These are phyloP conservation scores for Microvelia longipes DNA, from an alignment of 1,140 invertebrate species.

Conservation along the genomic window DNA sequence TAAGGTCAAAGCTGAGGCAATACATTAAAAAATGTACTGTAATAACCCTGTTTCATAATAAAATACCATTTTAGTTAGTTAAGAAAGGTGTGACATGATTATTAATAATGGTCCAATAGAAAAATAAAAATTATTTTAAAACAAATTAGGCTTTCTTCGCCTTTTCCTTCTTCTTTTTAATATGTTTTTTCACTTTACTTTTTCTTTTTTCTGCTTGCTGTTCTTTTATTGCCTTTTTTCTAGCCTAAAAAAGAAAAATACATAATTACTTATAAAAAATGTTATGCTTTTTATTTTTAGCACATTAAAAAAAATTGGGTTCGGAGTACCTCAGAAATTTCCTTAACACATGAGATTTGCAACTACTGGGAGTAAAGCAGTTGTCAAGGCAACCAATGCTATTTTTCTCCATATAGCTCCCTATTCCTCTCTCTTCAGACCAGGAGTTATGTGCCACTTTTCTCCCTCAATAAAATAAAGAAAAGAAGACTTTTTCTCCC, in stretches of 20 bases:
- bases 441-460: too few relatives aligned
- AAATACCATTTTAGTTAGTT: too few relatives aligned
- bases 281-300: conserved; percentile 9
- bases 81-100: too few relatives aligned
- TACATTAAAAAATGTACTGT: too few relatives aligned
- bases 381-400: neutral
- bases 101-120: too few relatives aligned
- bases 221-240: conserved; percentile 74
- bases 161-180: conserved; percentile 82
- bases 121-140: neutral
- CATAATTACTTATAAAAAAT: conserved; percentile 5
- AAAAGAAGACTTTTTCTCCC: too few relatives aligned
- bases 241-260: conserved; percentile 34
- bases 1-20: too few relatives aligned
- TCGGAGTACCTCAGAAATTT: neutral
- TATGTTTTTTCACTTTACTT: conserved; percentile 84
- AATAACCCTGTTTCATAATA: too few relatives aligned
- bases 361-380: neutral
- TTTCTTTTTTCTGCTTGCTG: conserved; percentile 81
- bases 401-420: neutral
- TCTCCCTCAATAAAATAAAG: too few relatives aligned
- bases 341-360: conserved; percentile 1
- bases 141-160: conserved; percentile 19
- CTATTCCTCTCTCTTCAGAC: neutral
- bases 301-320: neutral